phyloP scores from a whole-genome alignment of 2,888 invertebrate genomes.

The Mythimna albipuncta region DNA sequence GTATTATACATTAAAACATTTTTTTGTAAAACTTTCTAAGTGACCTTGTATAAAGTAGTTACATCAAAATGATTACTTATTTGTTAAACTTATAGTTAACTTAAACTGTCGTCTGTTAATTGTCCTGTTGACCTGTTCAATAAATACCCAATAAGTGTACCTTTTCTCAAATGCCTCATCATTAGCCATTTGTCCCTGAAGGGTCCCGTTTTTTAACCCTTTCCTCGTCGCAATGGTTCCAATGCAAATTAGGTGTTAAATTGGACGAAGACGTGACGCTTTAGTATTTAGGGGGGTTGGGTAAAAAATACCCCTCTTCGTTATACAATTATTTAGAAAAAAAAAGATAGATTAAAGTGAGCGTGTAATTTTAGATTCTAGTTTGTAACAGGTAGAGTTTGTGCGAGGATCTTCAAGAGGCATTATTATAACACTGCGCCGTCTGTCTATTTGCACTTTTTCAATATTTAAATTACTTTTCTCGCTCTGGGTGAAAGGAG shows the following conservation, averaged over 20 bases:
- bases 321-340: constrained; percentile 41
- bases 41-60: no score
- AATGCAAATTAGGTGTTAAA: constrained; percentile 86
- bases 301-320: constrained; percentile 47
- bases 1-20: no score
- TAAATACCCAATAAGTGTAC: constrained; percentile 6
- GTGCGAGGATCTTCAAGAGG: background rate
- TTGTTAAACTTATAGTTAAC: no score
- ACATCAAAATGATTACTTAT: no score
- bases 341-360: constrained; percentile 34
- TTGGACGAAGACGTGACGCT: constrained; percentile 83
- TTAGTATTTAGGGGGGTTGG: constrained; percentile 66
- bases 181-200: constrained; percentile 49
- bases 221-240: constrained; percentile 60
- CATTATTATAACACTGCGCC: no score
- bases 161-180: constrained; percentile 23
- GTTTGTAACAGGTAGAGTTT: background rate
- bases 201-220: constrained; percentile 69
- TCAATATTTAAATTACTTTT: no score
- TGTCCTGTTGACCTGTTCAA: background rate
- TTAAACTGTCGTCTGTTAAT: no score
- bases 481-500: no score
- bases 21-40: no score
- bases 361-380: constrained; percentile 14
- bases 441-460: no score